These are phyloP conservation scores for Ceryle rudis DNA, from an alignment of 2,797 vertebrate species.

Conservation along the genomic window DNA sequence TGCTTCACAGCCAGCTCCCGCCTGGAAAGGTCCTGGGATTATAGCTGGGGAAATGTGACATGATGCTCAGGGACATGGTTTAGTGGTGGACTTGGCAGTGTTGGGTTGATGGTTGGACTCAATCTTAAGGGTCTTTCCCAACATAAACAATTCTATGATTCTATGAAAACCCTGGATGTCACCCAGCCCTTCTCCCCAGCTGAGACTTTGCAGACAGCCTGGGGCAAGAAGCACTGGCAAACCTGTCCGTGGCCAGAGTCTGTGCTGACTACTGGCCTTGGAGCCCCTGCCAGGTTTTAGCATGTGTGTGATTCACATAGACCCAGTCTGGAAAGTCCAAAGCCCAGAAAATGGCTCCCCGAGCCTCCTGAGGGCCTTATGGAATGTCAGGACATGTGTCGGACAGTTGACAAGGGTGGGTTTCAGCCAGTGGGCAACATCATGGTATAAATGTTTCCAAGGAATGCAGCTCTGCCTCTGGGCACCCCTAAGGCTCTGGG, in stretches of 20 bases:
- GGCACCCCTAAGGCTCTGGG: neutral
- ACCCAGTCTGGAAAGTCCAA: neutral
- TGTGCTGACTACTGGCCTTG: neutral
- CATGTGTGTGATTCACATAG: fast-evolving
- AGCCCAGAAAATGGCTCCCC: neutral
- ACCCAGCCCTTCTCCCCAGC: neutral
- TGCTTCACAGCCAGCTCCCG: neutral
- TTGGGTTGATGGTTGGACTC: neutral
- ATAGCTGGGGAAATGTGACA: neutral
- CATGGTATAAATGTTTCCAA: neutral
- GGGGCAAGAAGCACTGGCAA: neutral
- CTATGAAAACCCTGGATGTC: neutral
- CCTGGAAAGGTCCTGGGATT: neutral
- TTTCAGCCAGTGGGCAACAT: neutral
- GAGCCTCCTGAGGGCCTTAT: neutral
- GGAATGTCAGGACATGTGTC: constrained; percentile 43
- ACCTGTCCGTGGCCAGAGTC: neutral
- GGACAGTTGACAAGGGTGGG: constrained; percentile 45
- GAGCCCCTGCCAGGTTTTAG: neutral
- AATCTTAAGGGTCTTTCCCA: neutral
- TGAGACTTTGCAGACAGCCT: neutral
- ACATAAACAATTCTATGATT: neutral
- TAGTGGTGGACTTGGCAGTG: neutral
- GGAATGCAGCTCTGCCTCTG: neutral
- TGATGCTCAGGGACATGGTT: neutral